Conservation (phyloP, 2,888 invertebrate genomes). For the Aphodius sticticus region DNA sequence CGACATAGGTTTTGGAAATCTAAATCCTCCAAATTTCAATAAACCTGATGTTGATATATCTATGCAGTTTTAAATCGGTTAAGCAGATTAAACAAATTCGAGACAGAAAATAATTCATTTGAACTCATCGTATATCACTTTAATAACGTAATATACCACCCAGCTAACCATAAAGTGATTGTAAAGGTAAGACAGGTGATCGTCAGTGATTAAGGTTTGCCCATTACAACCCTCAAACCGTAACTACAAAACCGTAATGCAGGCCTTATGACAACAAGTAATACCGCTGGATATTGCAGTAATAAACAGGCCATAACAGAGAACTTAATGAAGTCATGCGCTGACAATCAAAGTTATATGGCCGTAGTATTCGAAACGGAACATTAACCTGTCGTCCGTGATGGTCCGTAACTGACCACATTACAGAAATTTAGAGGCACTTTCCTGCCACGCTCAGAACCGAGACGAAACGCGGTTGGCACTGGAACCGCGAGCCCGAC, state of each 20-base stretch:
- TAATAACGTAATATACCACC: no score
- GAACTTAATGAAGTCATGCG: background rate
- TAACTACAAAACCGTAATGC: background rate
- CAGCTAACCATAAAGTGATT: no score
- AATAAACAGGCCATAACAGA: background rate
- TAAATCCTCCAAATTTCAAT: no score
- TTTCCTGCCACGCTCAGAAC: no score
- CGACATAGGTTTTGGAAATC: no score
- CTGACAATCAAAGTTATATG: background rate
- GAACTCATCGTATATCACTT: no score
- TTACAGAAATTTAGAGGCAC: constrained; percentile 36
- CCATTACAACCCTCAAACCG: background rate
- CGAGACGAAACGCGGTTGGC: no score
- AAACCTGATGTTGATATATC: no score
- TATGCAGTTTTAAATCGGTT: no score
- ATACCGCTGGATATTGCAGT: background rate
- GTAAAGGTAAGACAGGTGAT: no score
- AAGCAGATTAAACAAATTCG: no score
- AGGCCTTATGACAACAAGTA: background rate
- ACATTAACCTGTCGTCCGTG: constrained; percentile 40
- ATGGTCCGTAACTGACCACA: constrained; percentile 41
- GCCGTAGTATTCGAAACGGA: constrained; percentile 33
- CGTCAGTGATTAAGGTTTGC: background rate
- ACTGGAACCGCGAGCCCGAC: background rate
- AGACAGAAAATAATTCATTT: no score